phyloP scores from a whole-genome alignment of 2,113 vertebrate species.

The Strix aluco region DNA sequence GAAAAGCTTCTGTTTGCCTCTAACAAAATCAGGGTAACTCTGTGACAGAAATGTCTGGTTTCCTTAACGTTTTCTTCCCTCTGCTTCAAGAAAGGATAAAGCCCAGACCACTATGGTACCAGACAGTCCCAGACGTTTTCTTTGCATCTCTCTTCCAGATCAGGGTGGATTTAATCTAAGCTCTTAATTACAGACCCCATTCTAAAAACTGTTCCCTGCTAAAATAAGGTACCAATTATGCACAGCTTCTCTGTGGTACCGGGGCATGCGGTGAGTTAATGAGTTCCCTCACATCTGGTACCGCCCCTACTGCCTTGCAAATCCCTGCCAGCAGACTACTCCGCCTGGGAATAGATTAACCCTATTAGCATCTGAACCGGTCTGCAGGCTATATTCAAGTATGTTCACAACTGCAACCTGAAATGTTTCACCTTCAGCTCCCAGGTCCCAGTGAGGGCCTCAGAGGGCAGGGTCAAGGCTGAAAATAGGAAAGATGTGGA shows the following conservation, averaged over 20 bases:
- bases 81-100: neutral
- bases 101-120: neutral
- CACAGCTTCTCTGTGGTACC: neutral
- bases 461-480: neutral
- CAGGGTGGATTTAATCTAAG: slow-evolving; percentile 21
- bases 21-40: neutral
- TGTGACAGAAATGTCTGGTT: neutral
- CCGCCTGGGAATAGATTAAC: neutral
- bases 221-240: slow-evolving; percentile 19
- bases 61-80: neutral
- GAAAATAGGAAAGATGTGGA: neutral
- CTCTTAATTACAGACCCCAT: slow-evolving; percentile 13
- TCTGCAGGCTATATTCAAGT: neutral
- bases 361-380: neutral
- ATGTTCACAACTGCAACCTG: neutral
- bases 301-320: neutral
- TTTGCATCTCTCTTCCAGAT: neutral
- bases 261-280: neutral
- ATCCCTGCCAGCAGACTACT: neutral
- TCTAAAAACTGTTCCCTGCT: neutral
- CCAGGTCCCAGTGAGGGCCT: neutral
- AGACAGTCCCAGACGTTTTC: neutral
- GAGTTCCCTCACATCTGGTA: neutral
- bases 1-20: slow-evolving; percentile 17
- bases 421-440: neutral